Percentiles rank a stretch among this genome's conserved stretches.
These are phyloP conservation scores for Astyanax mexicanus DNA, from an alignment of 2,797 vertebrate genomes.

Conservation along the genomic window DNA sequence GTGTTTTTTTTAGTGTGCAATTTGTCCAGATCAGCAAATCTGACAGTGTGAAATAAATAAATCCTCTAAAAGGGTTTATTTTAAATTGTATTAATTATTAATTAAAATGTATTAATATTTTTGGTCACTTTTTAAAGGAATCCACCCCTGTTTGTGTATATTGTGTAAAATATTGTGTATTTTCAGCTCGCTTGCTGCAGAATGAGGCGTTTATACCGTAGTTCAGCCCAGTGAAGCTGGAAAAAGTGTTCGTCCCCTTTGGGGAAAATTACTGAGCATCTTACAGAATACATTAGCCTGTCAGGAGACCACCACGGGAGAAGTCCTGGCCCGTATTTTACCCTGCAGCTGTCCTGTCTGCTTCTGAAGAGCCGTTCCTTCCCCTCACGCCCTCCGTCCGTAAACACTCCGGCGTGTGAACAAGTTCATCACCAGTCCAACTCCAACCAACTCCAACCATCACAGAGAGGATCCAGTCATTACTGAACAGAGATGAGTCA, in stretches of 20 bases:
- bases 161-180: too few relatives aligned
- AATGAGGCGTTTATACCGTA: conserved; percentile 54
- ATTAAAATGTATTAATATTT: too few relatives aligned
- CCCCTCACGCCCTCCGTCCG: conserved; percentile 4
- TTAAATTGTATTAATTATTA: too few relatives aligned
- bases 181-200: conserved; percentile 55
- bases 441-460: too few relatives aligned
- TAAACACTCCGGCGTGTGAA: background rate
- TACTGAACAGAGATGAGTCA: too few relatives aligned
- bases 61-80: too few relatives aligned
- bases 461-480: too few relatives aligned
- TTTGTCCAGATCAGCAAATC: too few relatives aligned
- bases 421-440: background rate
- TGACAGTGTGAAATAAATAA: too few relatives aligned
- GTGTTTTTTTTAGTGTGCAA: too few relatives aligned
- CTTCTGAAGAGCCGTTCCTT: background rate
- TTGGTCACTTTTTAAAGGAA: too few relatives aligned
- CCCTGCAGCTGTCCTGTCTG: conserved; percentile 6
- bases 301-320: conserved; percentile 60
- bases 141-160: too few relatives aligned
- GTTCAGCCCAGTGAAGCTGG: conserved; percentile 54
- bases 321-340: conserved; percentile 12
- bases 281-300: conserved; percentile 58
- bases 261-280: conserved; percentile 68
- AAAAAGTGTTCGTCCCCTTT: background rate